phyloP scores from a whole-genome alignment of 1,140 invertebrate species.

The Rhagoletis pomonella region DNA sequence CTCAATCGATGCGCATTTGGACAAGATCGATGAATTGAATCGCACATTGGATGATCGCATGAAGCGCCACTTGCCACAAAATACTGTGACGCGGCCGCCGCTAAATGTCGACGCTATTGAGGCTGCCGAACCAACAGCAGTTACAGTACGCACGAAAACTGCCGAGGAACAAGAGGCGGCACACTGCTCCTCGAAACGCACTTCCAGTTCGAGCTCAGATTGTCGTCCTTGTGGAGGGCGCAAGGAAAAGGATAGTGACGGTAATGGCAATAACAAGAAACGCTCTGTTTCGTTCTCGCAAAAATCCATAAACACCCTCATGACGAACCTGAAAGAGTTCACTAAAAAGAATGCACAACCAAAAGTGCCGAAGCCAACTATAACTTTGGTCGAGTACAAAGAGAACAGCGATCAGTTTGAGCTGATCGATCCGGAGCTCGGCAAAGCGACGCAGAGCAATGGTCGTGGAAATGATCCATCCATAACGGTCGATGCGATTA shows the following conservation, averaged over 20 bases:
- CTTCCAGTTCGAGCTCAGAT: constrained; percentile 68
- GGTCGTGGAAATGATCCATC: neutral
- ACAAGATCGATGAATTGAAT: constrained; percentile 70
- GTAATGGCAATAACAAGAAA: constrained; percentile 63
- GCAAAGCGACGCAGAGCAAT: constrained; percentile 12
- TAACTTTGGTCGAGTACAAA: constrained; percentile 39
- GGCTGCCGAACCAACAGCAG: constrained; percentile 56
- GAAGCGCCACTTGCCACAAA: constrained; percentile 61
- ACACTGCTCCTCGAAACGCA: constrained; percentile 61
- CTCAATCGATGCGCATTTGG: constrained; percentile 71
- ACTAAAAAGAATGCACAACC: constrained; percentile 65
- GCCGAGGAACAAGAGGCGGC: neutral
- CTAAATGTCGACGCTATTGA: constrained; percentile 68
- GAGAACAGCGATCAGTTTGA: constrained; percentile 50
- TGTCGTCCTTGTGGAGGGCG: constrained; percentile 59
- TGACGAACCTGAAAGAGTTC: constrained; percentile 71
- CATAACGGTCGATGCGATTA: neutral
- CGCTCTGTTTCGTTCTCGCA: constrained; percentile 70
- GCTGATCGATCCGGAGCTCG: neutral
- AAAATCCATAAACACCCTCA: constrained; percentile 69
- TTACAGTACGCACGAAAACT: constrained; percentile 57
- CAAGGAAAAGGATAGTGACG: constrained; percentile 57
- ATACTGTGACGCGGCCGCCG: no score
- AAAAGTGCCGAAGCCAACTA: constrained; percentile 59
- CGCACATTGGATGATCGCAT: constrained; percentile 69